Evolutionary conservation across 2,888 invertebrate species (phyloP).

Genomic region (Phyllotreta cruciferae): DNA sequence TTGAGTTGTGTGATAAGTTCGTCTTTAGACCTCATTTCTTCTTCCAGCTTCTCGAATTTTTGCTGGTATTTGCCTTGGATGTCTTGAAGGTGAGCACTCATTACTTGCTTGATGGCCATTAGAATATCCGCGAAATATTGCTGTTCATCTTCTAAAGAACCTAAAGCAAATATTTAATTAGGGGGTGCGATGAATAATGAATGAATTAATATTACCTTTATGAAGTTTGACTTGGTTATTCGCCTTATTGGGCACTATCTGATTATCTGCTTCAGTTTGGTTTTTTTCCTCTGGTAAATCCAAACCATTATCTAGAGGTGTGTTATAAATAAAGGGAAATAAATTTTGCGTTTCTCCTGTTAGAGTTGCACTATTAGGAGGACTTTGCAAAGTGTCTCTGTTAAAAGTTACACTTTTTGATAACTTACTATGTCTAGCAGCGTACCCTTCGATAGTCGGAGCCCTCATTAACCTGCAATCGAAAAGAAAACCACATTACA

Average conservation of each 20-base stretch:
- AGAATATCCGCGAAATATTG: slow-evolving; percentile 84
- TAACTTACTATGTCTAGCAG: slow-evolving; percentile 85
- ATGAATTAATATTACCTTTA: slow-evolving; percentile 59
- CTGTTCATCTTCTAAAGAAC: slow-evolving; percentile 73
- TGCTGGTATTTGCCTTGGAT: slow-evolving; percentile 76
- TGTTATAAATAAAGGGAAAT: slow-evolving; percentile 53
- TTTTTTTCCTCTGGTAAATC: slow-evolving; percentile 61
- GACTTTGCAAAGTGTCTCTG: slow-evolving; percentile 82
- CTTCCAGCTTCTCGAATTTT: slow-evolving; percentile 77
- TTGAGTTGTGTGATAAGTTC: slow-evolving; percentile 82
- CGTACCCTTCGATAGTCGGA: slow-evolving; percentile 87
- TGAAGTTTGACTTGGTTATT: slow-evolving; percentile 67
- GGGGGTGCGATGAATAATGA: not conserved
- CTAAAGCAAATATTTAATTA: slow-evolving; percentile 52
- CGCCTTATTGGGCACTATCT: slow-evolving; percentile 66
- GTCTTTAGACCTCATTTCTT: slow-evolving; percentile 81
- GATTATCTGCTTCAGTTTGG: slow-evolving; percentile 64
- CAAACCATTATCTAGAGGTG: slow-evolving; percentile 54
- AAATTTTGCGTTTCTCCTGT: slow-evolving; percentile 46
- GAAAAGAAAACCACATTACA: slow-evolving; percentile 12
- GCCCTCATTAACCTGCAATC: slow-evolving; percentile 70
- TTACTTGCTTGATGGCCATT: slow-evolving; percentile 79
- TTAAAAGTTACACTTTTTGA: slow-evolving; percentile 90
- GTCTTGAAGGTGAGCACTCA: slow-evolving; percentile 76
- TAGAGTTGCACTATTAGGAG: slow-evolving; percentile 64